Evolutionary conservation across 2,797 vertebrate species (phyloP).

Genomic region (Gymnopithys bicolor): DNA sequence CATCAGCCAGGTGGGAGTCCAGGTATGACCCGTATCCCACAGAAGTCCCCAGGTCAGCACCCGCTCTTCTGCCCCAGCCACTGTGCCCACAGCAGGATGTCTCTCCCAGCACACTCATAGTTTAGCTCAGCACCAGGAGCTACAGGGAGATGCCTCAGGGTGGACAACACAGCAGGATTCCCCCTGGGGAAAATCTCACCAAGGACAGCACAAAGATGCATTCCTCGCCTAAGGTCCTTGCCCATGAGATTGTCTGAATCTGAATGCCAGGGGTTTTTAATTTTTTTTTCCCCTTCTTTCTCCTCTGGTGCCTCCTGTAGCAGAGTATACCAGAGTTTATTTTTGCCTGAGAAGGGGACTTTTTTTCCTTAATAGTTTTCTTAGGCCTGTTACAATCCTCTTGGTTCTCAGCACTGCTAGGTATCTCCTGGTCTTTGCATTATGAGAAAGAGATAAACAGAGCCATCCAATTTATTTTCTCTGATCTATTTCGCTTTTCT

Average conservation of each 20-base stretch:
- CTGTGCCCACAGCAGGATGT: background rate
- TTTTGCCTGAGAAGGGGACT: background rate
- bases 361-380: conserved; percentile 9
- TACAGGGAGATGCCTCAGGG: background rate
- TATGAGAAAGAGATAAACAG: conserved; percentile 22
- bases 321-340: background rate
- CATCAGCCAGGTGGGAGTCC: background rate
- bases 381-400: background rate
- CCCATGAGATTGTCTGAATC: background rate
- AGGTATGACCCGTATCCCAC: background rate
- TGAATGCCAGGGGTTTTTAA: background rate
- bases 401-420: background rate
- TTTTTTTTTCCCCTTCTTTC: background rate
- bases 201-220: background rate
- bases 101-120: background rate
- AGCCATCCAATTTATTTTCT: conserved; percentile 30
- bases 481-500: conserved; percentile 35
- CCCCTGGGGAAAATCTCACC: background rate
- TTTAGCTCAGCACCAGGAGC: background rate
- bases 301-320: background rate
- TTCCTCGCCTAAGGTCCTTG: background rate
- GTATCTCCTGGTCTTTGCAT: background rate
- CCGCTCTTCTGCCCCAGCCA: background rate
- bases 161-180: background rate
- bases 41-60: background rate